Evolutionary conservation across 2,888 invertebrate genomes (phyloP), one percentile per base, ranked within the genome.

Genomic region (Sesamia inferens): DNA sequence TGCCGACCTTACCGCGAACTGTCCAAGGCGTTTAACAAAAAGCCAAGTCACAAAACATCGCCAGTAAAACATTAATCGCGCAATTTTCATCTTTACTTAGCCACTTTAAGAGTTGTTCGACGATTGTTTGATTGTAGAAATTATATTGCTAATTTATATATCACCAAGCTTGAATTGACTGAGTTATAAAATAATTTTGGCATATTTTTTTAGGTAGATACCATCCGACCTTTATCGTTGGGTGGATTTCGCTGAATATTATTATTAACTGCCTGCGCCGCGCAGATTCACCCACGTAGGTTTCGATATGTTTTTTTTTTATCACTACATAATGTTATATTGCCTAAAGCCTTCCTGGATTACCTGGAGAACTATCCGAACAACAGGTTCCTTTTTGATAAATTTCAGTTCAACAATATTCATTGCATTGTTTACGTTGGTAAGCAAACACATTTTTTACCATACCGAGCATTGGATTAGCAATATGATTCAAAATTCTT

Each of bases 1-100:
- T 90, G 92, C 90, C 90, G 93, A 92, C 92, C 92, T 92, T 95
- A 95, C 95, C 90, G 90, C 94, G 96, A 96, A 96, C 95, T 95
- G 96, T 95, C 96, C 94, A 92, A 95, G 92, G 87, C 92, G 92
- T 93, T 94, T 92, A 93, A 88, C 88, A 83, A 85, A 87, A 89
- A 85, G 89, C 90, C 83, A 88, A 72, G 48, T 86, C 80, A 80
- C 70, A 22, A 58, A 73, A 80, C 83, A 77, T 81, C 24, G 11
- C 13, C 64, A 2, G 19, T 19, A 59, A 81, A 76, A 8, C 13
- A 22, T 5, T 16, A 42, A 7, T 8, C 24, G 76, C 0, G 2
- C 76, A 5, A 91, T 68, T 87, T 72, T 84, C 4, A 77, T 78
- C 87, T 81, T 73, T 91, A 88, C n/a, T 0, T 0, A 8, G 0